Evolutionary conservation across 1,140 invertebrate genomes (phyloP), one percentile per base, ranked within the genome.

Genomic region (Araneus ventricosus): DNA sequence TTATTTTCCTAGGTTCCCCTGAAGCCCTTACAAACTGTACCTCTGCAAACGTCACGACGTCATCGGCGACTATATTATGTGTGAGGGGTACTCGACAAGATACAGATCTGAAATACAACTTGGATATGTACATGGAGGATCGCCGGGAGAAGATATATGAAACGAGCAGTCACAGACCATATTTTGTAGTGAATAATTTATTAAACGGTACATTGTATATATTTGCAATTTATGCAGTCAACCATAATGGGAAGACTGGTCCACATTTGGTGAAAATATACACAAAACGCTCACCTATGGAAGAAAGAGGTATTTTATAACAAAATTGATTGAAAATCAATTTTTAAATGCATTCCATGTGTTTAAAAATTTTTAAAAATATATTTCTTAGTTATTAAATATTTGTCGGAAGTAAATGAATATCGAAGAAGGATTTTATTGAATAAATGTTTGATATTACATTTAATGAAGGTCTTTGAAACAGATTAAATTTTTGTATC

Each of bases 21-120:
- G 97, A 97, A 93, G 96, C 97, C 1, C 95, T 98, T 82, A 96
- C 97, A 34, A 98, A 98, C 95, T 98, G 98, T 95, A 98, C 98
- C 0, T 96, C 98, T 27, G 96, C 97, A 88, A 98, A 98, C 95
- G 97, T 98, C 95, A 98, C 97, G 0, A 63, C 57, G 41, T 24
- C 86, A 2, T 93, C 92, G 2, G 57, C 89, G 4, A 84, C 87
- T 24, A 88, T 93, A 8, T 7, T 34, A 6, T 93, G 92, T 52
- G 30, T 88, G 4, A 41, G 30, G 24, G 86, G 52, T 1, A 37
- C 86, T 0, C 37, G 37, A 0, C 70, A 88, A 52, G 92, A 89
- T 34, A 4, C 86, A 5, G 92, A 93, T 37, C 61, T 93, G 20
- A 93, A 67, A n/a, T 93, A 93, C 61, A 93, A 89, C 87, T 41